These are phyloP conservation scores for Crocuta crocuta DNA, from an alignment of 2,113 vertebrate species.

Conservation along the genomic window DNA sequence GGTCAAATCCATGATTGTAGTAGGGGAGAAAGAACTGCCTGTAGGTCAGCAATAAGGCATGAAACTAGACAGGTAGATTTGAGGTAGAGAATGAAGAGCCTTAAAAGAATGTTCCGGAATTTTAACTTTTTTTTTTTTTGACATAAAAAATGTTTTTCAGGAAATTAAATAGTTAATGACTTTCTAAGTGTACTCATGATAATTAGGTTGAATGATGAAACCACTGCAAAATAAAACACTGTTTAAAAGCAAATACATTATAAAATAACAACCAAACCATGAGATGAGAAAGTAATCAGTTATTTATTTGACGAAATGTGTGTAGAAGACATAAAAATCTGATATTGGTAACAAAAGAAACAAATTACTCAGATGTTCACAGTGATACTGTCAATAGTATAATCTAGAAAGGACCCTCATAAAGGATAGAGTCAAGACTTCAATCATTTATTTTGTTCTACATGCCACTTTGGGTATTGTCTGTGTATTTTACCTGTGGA, in stretches of 20 bases:
- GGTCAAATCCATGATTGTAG: not conserved
- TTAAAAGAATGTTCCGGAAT: not conserved
- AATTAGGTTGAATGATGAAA: not conserved
- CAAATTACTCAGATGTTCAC: fast-evolving
- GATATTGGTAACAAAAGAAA: not conserved
- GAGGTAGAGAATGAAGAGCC: not conserved
- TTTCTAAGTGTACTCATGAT: not conserved
- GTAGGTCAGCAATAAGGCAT: not conserved
- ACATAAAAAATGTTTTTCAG: not conserved
- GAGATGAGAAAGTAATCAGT: not conserved
- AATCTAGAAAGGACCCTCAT: not conserved
- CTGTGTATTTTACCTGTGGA: not conserved
- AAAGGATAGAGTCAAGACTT: not conserved
- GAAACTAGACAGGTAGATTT: not conserved
- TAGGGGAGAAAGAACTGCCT: not conserved
- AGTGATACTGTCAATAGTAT: not conserved
- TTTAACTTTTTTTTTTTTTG: not conserved
- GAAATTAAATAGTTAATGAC: not conserved
- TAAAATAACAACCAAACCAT: not conserved
- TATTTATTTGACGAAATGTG: not conserved
- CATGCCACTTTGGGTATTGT: not conserved
- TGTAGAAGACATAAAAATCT: not conserved
- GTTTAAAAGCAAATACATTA: not conserved
- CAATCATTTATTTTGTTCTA: not conserved
- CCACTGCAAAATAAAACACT: not conserved